Evolutionary conservation across 2,113 vertebrate species (phyloP).

Genomic region (Podarcis raffonei): DNA sequence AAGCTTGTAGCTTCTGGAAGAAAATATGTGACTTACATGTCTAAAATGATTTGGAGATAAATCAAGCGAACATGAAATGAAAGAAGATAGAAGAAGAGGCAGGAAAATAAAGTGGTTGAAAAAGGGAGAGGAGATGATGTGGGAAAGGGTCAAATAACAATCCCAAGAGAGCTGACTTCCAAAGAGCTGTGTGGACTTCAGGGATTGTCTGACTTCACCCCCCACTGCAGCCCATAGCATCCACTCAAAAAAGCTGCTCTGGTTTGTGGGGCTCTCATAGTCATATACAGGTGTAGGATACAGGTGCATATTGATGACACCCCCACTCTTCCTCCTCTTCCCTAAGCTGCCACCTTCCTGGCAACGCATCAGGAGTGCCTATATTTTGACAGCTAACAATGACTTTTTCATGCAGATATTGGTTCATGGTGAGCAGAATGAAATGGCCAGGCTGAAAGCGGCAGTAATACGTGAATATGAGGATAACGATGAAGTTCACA

Average conservation of each 20-base stretch:
- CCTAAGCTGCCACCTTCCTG: background rate
- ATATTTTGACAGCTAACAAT: background rate
- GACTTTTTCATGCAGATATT: conserved; percentile 80
- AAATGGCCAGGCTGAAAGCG: conserved; percentile 97
- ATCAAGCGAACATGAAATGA: background rate
- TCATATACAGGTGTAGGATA: background rate
- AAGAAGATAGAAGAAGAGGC: background rate
- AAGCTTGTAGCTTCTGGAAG: background rate
- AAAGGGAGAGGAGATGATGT: background rate
- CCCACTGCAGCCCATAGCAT: background rate
- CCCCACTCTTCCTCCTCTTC: background rate
- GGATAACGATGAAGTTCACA: conserved; percentile 96
- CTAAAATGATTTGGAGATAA: background rate
- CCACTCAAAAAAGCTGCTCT: background rate
- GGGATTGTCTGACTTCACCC: background rate
- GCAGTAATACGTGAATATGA: conserved; percentile 96
- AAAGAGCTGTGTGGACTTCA: background rate
- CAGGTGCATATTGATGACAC: background rate
- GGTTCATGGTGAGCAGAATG: conserved; percentile 97
- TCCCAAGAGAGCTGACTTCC: background rate
- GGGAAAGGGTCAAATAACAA: background rate
- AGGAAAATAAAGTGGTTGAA: background rate
- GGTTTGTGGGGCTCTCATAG: background rate
- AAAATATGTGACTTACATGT: background rate
- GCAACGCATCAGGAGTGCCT: too few relatives aligned